Conservation (phyloP, 2,113 vertebrate species). For the Pelecanoides urinatrix region DNA sequence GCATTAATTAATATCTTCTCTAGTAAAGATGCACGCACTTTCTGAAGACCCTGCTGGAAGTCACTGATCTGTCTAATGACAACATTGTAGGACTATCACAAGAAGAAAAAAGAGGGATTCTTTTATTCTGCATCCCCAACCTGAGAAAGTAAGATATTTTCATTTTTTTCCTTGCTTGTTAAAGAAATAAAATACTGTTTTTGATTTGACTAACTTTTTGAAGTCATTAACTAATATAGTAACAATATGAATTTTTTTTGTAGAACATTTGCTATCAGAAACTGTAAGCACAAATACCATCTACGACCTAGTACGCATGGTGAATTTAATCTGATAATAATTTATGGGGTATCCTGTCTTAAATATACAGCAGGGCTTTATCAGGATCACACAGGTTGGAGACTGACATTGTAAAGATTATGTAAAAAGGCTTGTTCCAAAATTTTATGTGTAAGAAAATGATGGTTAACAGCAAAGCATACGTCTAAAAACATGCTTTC, state of each 20-base stretch:
- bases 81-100: background rate
- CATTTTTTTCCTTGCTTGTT: background rate
- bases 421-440: conserved; percentile 8
- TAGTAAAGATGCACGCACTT: background rate
- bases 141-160: background rate
- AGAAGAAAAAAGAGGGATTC: background rate
- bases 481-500: background rate
- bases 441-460: background rate
- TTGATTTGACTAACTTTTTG: background rate
- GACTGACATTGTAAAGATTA: conserved; percentile 10
- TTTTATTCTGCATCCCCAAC: background rate
- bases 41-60: background rate
- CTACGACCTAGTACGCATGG: background rate
- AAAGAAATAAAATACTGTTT: background rate
- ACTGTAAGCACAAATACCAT: background rate
- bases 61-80: background rate
- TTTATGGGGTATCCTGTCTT: background rate
- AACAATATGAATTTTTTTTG: background rate
- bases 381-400: background rate
- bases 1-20: conserved; percentile 20
- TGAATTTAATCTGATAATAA: background rate
- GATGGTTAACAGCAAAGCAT: background rate
- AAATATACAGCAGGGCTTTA: conserved; percentile 16
- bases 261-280: background rate
- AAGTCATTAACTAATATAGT: background rate